These are phyloP conservation scores for Sphaerophoria taeniata DNA, from an alignment of 2,888 invertebrate species.

Conservation along the genomic window DNA sequence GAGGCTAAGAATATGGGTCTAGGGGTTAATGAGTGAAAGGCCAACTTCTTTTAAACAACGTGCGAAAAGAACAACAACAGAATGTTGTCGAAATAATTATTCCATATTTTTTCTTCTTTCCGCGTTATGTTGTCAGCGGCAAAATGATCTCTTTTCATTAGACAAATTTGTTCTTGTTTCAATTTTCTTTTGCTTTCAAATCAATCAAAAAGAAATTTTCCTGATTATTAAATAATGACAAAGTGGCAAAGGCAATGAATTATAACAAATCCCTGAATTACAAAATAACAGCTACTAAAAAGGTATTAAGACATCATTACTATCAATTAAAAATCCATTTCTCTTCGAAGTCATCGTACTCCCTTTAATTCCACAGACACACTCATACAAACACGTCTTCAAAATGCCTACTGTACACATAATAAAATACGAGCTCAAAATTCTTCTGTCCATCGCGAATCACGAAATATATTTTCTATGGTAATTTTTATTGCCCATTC, in stretches of 20 bases:
- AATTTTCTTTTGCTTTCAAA: neutral
- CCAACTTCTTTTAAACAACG: no score
- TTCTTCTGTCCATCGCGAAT: neutral
- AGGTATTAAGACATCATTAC: neutral
- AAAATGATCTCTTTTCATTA: no score
- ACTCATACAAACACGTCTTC: neutral
- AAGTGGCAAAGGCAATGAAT: neutral
- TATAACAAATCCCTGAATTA: neutral
- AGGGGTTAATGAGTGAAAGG: no score
- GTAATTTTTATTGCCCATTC: constrained; percentile 27
- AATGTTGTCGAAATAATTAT: no score
- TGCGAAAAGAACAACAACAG: no score
- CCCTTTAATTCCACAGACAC: neutral
- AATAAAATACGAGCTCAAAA: constrained; percentile 17
- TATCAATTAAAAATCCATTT: neutral
- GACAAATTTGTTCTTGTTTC: no score
- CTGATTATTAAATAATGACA: neutral
- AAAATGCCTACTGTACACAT: neutral
- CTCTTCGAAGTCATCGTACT: neutral
- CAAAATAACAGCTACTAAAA: neutral
- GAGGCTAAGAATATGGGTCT: no score
- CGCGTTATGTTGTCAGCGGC: no score
- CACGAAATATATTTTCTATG: constrained; percentile 27
- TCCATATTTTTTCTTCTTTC: no score
- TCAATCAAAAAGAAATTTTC: neutral